Evolutionary conservation across 1,140 invertebrate species (phyloP).

Genomic region (Parapsyche elsis): DNA sequence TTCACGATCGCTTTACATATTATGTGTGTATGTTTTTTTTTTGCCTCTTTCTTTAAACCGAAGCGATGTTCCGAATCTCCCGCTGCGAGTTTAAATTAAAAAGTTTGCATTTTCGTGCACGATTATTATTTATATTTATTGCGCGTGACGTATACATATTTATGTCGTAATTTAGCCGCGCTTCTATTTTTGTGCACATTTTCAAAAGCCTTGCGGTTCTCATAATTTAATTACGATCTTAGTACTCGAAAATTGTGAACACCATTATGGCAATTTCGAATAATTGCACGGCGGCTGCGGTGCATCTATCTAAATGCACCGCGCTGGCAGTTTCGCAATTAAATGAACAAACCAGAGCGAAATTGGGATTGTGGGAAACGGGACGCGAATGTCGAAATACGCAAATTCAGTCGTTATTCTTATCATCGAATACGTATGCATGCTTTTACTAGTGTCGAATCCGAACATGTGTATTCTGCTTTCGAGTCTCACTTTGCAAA

Average conservation of each 20-base stretch:
- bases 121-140: not conserved
- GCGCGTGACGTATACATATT: not conserved
- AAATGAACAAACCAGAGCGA: not conserved
- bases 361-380: slow-evolving; percentile 15
- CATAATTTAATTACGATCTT: not conserved
- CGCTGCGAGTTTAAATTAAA: not conserved
- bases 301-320: not conserved
- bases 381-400: not conserved
- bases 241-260: not conserved
- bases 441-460: slow-evolving; percentile 1
- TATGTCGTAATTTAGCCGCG: not conserved
- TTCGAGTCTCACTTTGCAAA: slow-evolving; percentile 8
- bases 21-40: too few relatives aligned
- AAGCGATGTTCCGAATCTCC: not conserved
- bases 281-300: not conserved
- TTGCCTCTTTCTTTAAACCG: not conserved
- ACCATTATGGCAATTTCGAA: not conserved
- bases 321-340: not conserved
- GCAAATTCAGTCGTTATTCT: not conserved
- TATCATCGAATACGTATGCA: not conserved
- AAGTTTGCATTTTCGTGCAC: not conserved
- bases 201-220: not conserved
- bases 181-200: not conserved
- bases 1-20: too few relatives aligned
- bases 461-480: slow-evolving; percentile 10